Evolutionary conservation across 2,888 invertebrate species (phyloP), one percentile per base, ranked within the genome.

Genomic region (Periphyllus acericola): DNA sequence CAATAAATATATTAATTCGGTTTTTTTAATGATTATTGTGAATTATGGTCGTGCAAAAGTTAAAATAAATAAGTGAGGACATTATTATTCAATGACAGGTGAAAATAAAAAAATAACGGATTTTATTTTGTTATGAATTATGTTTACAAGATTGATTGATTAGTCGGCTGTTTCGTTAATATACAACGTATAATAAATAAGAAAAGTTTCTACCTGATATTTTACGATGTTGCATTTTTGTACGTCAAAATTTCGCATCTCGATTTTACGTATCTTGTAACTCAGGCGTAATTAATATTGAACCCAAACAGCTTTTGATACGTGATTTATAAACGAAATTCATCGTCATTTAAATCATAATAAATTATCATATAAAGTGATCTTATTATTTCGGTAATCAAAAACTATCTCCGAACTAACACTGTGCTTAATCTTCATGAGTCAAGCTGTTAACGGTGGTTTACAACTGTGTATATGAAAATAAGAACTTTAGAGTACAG

Each of bases 101-200:
- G 19, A 29, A 68, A 36, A 29, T 66, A 66, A 68, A 19, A 80
- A 68, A 40, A 46, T 14, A 3, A 80, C 29, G 40, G 34, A 36
- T 80, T 80, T 60, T 66, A 80, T 80, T 36, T 80, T 34, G n/a
- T n/a, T 66, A 80, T 80, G 34, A 80, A 36, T 80, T 66, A 66
- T 36, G n/a, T n/a, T 80, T 19, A 25, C n/a, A n/a, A 79, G 60
- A 66, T 66, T 80, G n/a, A 79, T 60, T 34, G n/a, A 34, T 80
- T 78, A 40, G 11, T 34, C n/a, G n/a, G 60, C 9, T 60, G 21
- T 25, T 60, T 21, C 60, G 21, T 9, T 60, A 25, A 25, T 60
- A 60, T 60, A 25, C 8, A 25, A 29, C 55, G 25, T 14, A 14
- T 21, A 78, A 78, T 78, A 78, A 55, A 78, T 25, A n/a, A 55